These are phyloP conservation scores for Chiroxiphia lanceolata DNA, from an alignment of 2,797 vertebrate species.

Conservation along the genomic window DNA sequence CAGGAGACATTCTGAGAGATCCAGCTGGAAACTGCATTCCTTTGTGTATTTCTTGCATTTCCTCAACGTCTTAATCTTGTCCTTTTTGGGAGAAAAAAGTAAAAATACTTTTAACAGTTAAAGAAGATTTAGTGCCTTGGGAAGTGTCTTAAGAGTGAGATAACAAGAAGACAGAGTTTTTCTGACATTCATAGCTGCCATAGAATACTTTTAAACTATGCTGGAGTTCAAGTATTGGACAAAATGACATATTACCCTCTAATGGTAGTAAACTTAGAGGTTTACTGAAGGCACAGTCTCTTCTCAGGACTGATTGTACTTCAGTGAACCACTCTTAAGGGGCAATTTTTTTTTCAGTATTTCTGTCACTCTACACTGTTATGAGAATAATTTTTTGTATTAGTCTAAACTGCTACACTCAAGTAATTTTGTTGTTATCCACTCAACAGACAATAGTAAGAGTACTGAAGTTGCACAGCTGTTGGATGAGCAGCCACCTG, in stretches of 20 bases:
- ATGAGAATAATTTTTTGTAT: background rate
- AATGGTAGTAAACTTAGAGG: background rate
- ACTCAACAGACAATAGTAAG: background rate
- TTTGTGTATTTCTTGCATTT: background rate
- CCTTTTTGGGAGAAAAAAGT: background rate
- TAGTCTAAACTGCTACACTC: background rate
- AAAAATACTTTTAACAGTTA: background rate
- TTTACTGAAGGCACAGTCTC: background rate
- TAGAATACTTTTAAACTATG: background rate
- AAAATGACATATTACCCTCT: background rate
- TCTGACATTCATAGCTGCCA: background rate
- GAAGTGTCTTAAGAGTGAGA: background rate
- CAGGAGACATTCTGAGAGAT: background rate
- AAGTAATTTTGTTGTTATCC: background rate
- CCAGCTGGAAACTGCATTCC: background rate
- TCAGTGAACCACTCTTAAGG: background rate
- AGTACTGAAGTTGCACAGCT: background rate
- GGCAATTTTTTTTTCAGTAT: background rate
- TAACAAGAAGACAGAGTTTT: background rate
- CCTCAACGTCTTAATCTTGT: background rate
- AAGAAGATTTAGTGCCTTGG: background rate
- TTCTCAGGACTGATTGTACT: background rate
- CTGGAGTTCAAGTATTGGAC: background rate
- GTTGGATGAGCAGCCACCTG: background rate
- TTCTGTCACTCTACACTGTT: background rate